These are phyloP conservation scores for Agrilus mali DNA, from an alignment of 2,888 invertebrate species.

Conservation along the genomic window DNA sequence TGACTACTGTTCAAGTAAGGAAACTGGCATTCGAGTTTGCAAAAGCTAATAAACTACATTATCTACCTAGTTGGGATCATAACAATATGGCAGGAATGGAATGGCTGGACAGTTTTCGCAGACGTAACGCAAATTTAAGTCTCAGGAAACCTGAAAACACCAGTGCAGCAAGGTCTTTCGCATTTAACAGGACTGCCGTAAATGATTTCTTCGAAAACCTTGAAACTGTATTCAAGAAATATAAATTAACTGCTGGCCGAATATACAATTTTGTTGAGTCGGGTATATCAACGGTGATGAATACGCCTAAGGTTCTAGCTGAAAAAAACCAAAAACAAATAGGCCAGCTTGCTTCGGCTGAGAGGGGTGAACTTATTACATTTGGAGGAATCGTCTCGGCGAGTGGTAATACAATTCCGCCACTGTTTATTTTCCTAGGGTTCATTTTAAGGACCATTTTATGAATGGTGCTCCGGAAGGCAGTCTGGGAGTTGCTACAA, in stretches of 20 bases:
- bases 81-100: slow-evolving; percentile 14
- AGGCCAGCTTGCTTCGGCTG: slow-evolving; percentile 7
- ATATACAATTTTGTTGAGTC: slow-evolving; percentile 18
- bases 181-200: slow-evolving; percentile 18
- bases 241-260: slow-evolving; percentile 11
- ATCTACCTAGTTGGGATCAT: slow-evolving; percentile 9
- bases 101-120: slow-evolving; percentile 14
- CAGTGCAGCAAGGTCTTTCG: slow-evolving; percentile 15
- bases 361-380: slow-evolving; percentile 26
- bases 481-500: slow-evolving; percentile 20
- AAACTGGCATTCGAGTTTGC: slow-evolving; percentile 16
- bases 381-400: slow-evolving; percentile 22
- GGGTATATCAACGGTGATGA: slow-evolving; percentile 17
- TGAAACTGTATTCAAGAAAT: slow-evolving; percentile 5
- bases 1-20: slow-evolving; percentile 11
- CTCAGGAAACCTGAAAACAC: slow-evolving; percentile 19
- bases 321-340: slow-evolving; percentile 5
- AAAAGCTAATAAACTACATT: slow-evolving; percentile 5
- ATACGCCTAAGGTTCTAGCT: slow-evolving; percentile 15
- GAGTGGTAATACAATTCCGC: slow-evolving; percentile 22
- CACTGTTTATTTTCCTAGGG: slow-evolving; percentile 16
- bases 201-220: slow-evolving; percentile 15
- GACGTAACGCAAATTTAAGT: slow-evolving; percentile 10
- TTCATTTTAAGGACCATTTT: slow-evolving; percentile 16
- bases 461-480: slow-evolving; percentile 11